Conservation (phyloP, 1,140 invertebrate genomes). For the Drosophila biarmipes region DNA sequence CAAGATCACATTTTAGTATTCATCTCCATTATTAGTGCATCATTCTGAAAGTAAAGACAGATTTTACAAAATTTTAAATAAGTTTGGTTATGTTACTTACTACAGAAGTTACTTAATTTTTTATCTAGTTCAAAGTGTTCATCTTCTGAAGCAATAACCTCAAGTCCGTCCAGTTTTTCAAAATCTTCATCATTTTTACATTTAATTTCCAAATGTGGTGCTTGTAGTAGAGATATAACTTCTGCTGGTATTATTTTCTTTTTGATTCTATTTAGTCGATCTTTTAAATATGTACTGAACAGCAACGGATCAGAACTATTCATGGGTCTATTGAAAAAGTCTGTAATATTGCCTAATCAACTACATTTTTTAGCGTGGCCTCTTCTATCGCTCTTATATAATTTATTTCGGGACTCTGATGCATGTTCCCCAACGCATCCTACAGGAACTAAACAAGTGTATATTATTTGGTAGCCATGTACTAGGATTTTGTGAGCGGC, state of each 20-base stretch:
- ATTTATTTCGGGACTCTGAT: conserved; percentile 18
- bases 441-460: background rate
- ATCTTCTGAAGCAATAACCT: conserved; percentile 4
- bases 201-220: conserved; percentile 8
- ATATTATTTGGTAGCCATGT: background rate
- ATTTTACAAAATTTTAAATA: conserved; percentile 12
- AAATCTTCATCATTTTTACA: conserved; percentile 9
- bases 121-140: conserved; percentile 7
- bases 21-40: too few species aligned
- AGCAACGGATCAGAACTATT: conserved; percentile 2
- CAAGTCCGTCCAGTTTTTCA: background rate
- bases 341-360: conserved; percentile 5
- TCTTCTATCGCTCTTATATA: conserved; percentile 20
- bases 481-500: conserved; percentile 1
- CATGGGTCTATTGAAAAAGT: background rate
- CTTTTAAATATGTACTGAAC: conserved; percentile 9
- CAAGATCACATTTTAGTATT: too few species aligned
- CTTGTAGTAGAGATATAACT: too few species aligned
- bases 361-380: conserved; percentile 8
- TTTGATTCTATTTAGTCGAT: conserved; percentile 3
- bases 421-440: background rate
- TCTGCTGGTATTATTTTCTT: too few species aligned
- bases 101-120: conserved; percentile 1
- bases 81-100: conserved; percentile 1
- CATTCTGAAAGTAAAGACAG: background rate